A percentile compares a stretch with the other conserved stretches of the same genome.
phyloP scores from a whole-genome alignment of 2,113 vertebrate genomes.

The Hippocampus abdominalis region DNA sequence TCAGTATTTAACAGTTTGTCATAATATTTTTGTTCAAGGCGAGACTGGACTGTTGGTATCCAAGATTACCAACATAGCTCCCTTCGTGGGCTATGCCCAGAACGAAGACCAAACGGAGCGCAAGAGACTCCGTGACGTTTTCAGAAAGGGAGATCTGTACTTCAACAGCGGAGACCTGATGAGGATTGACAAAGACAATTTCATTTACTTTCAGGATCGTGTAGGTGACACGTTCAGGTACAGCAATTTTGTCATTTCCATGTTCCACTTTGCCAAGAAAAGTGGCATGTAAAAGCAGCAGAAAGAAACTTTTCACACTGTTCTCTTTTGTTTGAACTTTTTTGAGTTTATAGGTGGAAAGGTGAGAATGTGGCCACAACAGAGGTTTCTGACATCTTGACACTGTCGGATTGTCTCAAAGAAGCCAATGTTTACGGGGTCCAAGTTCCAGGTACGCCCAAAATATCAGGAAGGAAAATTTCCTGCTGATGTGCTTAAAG shows the following conservation, averaged over 20 bases:
- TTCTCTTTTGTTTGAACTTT: background rate
- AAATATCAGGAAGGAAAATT: background rate
- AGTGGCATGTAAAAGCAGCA: background rate
- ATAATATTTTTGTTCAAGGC: constrained; percentile 62
- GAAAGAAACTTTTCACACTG: background rate
- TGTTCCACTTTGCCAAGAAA: background rate
- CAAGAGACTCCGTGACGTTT: constrained; percentile 80
- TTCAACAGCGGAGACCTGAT: constrained; percentile 87
- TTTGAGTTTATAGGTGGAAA: constrained; percentile 78
- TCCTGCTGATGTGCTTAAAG: no score
- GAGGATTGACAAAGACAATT: constrained; percentile 77
- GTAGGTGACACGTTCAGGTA: constrained; percentile 90
- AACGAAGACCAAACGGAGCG: constrained; percentile 76
- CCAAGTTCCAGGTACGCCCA: constrained; percentile 72
- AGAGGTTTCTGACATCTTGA: constrained; percentile 80
- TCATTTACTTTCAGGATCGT: constrained; percentile 86
- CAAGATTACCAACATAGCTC: constrained; percentile 75
- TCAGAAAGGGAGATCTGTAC: constrained; percentile 82
- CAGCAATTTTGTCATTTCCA: background rate
- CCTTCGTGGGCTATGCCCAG: constrained; percentile 81
- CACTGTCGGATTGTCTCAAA: constrained; percentile 70
- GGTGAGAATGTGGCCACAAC: constrained; percentile 88
- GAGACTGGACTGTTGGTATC: constrained; percentile 81
- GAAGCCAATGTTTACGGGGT: constrained; percentile 85
- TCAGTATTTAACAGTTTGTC: background rate